phyloP scores from a whole-genome alignment of 2,797 vertebrate genomes.

The Sebastes kiyomatsui region DNA sequence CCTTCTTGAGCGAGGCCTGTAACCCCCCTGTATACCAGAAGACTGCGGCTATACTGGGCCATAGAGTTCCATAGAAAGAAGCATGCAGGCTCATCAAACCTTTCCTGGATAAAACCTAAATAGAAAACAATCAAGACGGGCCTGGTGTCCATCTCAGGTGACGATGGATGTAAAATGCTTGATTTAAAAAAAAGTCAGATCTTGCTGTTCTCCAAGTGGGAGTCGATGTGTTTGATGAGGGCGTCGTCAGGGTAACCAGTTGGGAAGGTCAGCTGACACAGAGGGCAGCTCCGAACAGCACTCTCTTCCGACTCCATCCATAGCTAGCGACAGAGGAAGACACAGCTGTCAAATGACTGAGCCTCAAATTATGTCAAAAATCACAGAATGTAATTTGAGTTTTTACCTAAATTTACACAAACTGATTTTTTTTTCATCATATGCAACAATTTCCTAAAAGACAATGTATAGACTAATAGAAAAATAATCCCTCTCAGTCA shows the following conservation, averaged over 20 bases:
- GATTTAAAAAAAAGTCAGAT: slow-evolving; percentile 78
- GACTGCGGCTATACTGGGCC: neutral
- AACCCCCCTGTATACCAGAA: neutral
- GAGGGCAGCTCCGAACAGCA: slow-evolving; percentile 89
- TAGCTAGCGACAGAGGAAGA: slow-evolving; percentile 72
- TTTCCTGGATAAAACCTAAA: neutral
- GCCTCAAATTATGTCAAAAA: neutral
- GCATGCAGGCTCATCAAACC: slow-evolving; percentile 20
- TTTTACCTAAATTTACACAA: neutral
- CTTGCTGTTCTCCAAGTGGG: slow-evolving; percentile 94
- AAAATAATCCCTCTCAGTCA: too few species aligned
- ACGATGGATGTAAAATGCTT: neutral
- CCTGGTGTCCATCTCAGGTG: neutral
- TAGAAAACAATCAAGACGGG: neutral
- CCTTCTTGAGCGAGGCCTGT: neutral
- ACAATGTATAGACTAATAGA: too few species aligned
- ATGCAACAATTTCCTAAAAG: too few species aligned
- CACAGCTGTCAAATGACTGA: neutral
- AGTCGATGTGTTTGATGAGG: slow-evolving; percentile 94
- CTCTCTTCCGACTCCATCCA: slow-evolving; percentile 93
- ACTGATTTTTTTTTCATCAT: too few species aligned
- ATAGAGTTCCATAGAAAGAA: neutral
- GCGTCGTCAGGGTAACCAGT: slow-evolving; percentile 91
- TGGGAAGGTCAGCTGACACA: slow-evolving; percentile 92
- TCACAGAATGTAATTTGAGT: neutral